Evolutionary conservation across 2,888 invertebrate species (phyloP).

Genomic region (Ischnura elegans): DNA sequence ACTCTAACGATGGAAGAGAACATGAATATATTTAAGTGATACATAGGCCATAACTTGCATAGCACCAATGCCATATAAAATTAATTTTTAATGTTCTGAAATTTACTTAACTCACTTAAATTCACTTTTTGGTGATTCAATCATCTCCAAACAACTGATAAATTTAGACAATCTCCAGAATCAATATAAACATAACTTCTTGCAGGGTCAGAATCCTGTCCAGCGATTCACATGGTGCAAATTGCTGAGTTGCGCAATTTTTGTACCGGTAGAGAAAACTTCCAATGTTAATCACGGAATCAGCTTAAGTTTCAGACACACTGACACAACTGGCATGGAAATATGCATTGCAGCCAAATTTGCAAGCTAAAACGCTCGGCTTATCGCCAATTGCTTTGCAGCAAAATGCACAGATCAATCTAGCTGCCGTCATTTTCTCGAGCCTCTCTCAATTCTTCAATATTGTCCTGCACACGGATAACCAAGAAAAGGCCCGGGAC

Average conservation of each 20-base stretch:
- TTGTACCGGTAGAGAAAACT: neutral
- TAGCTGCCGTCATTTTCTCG: too few species aligned
- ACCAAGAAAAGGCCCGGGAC: too few species aligned
- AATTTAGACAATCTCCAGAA: neutral
- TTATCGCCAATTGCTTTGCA: neutral
- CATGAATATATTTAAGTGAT: too few species aligned
- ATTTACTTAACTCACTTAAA: neutral
- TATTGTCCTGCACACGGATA: too few species aligned
- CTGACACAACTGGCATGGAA: neutral
- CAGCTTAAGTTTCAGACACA: neutral
- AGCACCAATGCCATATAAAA: too few species aligned
- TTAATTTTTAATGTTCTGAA: neutral
- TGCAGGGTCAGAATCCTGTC: neutral
- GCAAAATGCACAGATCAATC: neutral
- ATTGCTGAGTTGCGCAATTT: neutral
- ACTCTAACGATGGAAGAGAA: too few species aligned
- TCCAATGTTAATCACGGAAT: neutral
- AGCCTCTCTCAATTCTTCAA: too few species aligned
- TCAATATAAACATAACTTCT: neutral
- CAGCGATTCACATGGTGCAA: neutral
- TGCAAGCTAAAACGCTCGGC: neutral
- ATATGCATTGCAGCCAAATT: neutral
- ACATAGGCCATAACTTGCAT: too few species aligned
- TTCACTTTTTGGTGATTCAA: neutral
- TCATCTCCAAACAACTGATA: neutral